Evolutionary conservation across 1,140 invertebrate genomes (phyloP), one percentile per base, ranked within the genome.

Genomic region (Dendrolimus punctatus): DNA sequence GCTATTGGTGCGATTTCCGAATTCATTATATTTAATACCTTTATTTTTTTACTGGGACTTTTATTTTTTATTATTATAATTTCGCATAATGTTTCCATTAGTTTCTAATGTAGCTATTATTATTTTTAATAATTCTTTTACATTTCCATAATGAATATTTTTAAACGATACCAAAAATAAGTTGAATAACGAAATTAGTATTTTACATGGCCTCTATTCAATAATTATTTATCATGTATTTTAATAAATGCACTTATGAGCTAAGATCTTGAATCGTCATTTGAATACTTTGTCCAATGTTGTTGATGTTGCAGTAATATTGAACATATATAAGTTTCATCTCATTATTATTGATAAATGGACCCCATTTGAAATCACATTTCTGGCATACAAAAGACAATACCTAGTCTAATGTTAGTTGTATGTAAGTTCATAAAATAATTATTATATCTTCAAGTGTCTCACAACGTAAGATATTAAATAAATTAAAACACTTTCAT

Each of bases 341-440:
- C 58, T 46, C 58, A 51, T 62, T 55, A 53, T 65, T 60, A 55
- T 63, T 52, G 55, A 44, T 61, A 53, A 71, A 68, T 59, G 64
- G 73, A 78, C 71, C 80, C 75, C 79, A 77, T 81, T 73, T 23
- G 23, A 52, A 52, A 73, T 74, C 73, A 79, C 64, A 61, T 73
- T 76, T 86, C 79, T 81, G 77, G 79, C 80, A 86, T 86, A 83
- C 76, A 83, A 86, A 86, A 84, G 83, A 86, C 83, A 86, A 86
- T 86, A 86, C 83, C 80, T 86, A 86, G 83, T 83, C 79, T 86
- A 86, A 84, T 76, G 69, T 82, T 85, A 85, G 82, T 67, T 68
- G 75, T 80, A 81, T 71, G 79, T 86, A 86, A 84, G 80, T 78
- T 84, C 78, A 80, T 83, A 75, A 78, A 68, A 71, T 79, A 78